Evolutionary conservation across 2,113 vertebrate genomes (phyloP).

Genomic region (Psephotus haematonotus): DNA sequence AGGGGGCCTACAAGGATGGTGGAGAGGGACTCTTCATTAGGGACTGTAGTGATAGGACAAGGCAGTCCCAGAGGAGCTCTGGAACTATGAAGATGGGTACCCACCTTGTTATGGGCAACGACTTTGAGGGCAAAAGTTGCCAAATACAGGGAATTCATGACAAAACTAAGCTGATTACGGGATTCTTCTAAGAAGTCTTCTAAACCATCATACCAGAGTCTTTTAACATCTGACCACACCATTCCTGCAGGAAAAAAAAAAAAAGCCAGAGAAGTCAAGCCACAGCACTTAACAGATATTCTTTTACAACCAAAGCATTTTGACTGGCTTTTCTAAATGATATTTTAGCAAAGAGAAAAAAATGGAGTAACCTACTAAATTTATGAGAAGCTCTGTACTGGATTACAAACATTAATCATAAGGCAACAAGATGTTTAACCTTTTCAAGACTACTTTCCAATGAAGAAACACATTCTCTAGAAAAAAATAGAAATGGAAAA

Average conservation of each 20-base stretch:
- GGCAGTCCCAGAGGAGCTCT: neutral
- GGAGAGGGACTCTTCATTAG: neutral
- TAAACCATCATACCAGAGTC: constrained; percentile 95
- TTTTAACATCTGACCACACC: constrained; percentile 99
- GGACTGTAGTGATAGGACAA: neutral
- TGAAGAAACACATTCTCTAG: neutral
- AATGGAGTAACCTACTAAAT: neutral
- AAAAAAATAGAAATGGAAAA: neutral
- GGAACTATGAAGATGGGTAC: neutral
- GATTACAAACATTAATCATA: neutral
- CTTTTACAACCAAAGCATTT: neutral
- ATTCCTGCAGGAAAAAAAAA: constrained; percentile 79
- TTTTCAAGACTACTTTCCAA: neutral
- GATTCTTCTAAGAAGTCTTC: constrained; percentile 98
- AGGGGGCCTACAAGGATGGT: neutral
- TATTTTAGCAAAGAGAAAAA: neutral
- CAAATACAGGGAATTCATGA: constrained; percentile 98
- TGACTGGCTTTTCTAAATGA: neutral
- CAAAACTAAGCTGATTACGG: constrained; percentile 97
- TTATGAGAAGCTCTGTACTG: neutral
- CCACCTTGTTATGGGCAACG: constrained; percentile 95
- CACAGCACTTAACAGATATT: neutral
- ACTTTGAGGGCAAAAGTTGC: constrained; percentile 97
- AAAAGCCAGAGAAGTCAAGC: neutral
- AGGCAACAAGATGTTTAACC: neutral